Percentiles rank a stretch among this genome's conserved stretches.
phyloP scores from a whole-genome alignment of 2,888 invertebrate species.

The Diarsia mendica region DNA sequence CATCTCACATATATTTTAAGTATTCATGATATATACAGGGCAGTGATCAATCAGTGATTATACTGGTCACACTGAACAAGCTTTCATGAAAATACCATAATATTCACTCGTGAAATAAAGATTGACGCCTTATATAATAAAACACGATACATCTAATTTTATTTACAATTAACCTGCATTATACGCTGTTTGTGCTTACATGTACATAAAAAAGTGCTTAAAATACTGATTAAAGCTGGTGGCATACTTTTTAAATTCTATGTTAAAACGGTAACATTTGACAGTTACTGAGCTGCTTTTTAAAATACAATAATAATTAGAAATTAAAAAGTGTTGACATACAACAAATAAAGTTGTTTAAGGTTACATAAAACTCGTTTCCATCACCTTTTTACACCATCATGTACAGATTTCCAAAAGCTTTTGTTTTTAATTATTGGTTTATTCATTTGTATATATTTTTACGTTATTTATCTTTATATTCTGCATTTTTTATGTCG shows the following conservation, averaged over 20 bases:
- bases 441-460: constrained; percentile 50
- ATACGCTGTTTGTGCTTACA: constrained; percentile 12
- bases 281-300: not conserved
- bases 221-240: not conserved
- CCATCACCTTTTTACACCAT: not conserved
- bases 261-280: not conserved
- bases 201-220: constrained; percentile 3
- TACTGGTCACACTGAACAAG: not conserved
- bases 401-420: constrained; percentile 68
- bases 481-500: constrained; percentile 57
- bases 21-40: constrained; percentile 2
- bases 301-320: not conserved
- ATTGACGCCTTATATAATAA: not conserved
- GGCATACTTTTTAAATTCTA: not conserved
- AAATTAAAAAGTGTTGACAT: not conserved
- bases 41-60: constrained; percentile 10
- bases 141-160: no score
- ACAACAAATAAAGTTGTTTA: not conserved
- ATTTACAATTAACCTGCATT: constrained; percentile 8
- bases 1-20: not conserved
- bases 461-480: constrained; percentile 41
- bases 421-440: constrained; percentile 42
- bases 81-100: not conserved
- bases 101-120: not conserved
- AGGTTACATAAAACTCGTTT: not conserved